Evolutionary conservation across 2,113 vertebrate genomes (phyloP).

Genomic region (Amphiprion percula): DNA sequence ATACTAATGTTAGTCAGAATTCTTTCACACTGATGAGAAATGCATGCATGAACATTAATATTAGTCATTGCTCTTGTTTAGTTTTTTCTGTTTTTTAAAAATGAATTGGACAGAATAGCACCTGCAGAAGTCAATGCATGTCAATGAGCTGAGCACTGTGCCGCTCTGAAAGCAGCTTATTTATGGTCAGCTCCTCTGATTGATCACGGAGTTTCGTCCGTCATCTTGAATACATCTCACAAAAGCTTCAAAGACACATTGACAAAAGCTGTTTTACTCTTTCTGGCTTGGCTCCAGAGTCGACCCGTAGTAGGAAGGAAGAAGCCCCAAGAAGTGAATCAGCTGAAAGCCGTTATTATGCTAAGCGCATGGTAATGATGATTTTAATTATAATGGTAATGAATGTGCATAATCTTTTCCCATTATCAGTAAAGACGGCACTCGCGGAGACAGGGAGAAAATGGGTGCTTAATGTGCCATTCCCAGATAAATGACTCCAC

Average conservation of each 20-base stretch:
- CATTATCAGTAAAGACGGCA: constrained; percentile 72
- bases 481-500: constrained; percentile 66
- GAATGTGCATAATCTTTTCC: constrained; percentile 79
- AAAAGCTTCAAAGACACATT: constrained; percentile 34
- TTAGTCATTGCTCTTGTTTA: not conserved
- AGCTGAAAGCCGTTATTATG: constrained; percentile 65
- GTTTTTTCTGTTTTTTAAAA: not conserved
- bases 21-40: no score
- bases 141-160: not conserved
- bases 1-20: no score
- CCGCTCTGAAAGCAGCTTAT: constrained; percentile 14
- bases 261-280: constrained; percentile 25
- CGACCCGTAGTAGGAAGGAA: not conserved
- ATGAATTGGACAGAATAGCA: not conserved
- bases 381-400: constrained; percentile 81
- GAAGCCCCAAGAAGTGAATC: constrained; percentile 43
- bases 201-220: not conserved
- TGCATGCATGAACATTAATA: not conserved
- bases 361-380: constrained; percentile 66
- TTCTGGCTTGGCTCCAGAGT: not conserved
- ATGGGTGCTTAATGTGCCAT: constrained; percentile 72
- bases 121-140: not conserved
- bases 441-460: constrained; percentile 50
- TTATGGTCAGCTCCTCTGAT: constrained; percentile 12
- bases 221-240: constrained; percentile 26